Base-by-base conservation (phyloP, 2,888 invertebrate genomes). In the Drosophila mayaguana region DNA sequence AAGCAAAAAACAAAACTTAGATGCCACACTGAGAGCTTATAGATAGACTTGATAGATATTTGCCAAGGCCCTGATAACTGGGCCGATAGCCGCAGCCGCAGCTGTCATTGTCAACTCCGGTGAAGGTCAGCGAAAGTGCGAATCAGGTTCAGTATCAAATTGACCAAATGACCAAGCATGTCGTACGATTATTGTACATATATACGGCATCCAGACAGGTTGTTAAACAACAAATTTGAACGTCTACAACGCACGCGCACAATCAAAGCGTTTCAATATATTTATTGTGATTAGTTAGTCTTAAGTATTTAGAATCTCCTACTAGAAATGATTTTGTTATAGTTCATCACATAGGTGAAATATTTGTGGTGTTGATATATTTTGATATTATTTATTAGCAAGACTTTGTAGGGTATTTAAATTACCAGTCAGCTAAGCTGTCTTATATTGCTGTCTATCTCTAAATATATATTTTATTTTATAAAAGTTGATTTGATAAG, bases 181-280 rank as follows among this genome's bases (percentile, higher is more conserved):
- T 75, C 75, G 51, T 73, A 66, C 79, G 74, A 78, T 78, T 73
- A 32, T 65, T 62, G 28, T 64, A 32, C 32, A 32, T 32, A 53
- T 53, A 53, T 38, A 38, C 16, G 38, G 32, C 28, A 14, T 12
- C 55, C 46, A 74, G 75, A 74, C 62, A 66, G 57, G 45, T 77
- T 65, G 72, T 60, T 56, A 25, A 62, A 64, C 78, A 72, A 77
- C 72, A 75, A 75, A 72, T 48, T 45, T 48, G 51, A 53, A 22
- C 16, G 20, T 34, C 40, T 50, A 50, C 32, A 45, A 45, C 72
- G 59, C 59, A 55, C 54, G 54, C 64, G 65, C 53, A 50, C 22
- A 63, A 63, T 22, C 40, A 43, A 20, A 46, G 34, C 6, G 12
- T 25, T 18, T 36, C 12, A 9, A 34, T 22, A 12, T 18, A 8